A percentile compares a stretch with the other conserved stretches of the same genome.
Conservation (phyloP, 2,797 vertebrate species). For the Chloroceryle inda region DNA sequence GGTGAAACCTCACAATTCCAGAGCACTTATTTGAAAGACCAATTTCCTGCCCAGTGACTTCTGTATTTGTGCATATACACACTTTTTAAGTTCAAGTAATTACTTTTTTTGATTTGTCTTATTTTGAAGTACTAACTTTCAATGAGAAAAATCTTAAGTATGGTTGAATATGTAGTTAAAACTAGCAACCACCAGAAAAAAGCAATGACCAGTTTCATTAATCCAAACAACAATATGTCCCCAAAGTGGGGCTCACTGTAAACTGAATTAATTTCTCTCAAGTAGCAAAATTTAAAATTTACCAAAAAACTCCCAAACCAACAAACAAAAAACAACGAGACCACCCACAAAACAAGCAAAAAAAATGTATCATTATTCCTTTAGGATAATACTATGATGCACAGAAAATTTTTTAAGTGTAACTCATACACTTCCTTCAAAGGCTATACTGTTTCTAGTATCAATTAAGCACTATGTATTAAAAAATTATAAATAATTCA, state of each 20-base stretch:
- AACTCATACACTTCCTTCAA: background rate
- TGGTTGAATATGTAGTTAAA: background rate
- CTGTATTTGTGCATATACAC: background rate
- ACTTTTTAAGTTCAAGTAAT: background rate
- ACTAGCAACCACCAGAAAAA: background rate
- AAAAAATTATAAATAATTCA: background rate
- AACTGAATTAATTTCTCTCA: background rate
- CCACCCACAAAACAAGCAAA: background rate
- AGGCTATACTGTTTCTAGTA: background rate
- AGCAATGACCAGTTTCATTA: background rate
- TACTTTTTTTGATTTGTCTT: background rate
- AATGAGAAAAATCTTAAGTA: background rate
- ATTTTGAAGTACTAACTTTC: conserved; percentile 8
- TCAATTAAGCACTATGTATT: background rate
- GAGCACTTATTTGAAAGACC: background rate
- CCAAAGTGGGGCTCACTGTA: background rate
- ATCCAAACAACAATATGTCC: background rate
- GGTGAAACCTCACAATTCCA: background rate
- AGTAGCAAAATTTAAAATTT: background rate
- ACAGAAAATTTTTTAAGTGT: background rate
- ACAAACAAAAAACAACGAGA: background rate
- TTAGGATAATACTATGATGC: background rate
- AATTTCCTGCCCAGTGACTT: background rate
- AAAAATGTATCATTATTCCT: background rate
- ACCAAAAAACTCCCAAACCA: background rate